These are phyloP conservation scores for Typhlomys cinereus DNA, from an alignment of 2,113 vertebrate genomes.

Conservation along the genomic window DNA sequence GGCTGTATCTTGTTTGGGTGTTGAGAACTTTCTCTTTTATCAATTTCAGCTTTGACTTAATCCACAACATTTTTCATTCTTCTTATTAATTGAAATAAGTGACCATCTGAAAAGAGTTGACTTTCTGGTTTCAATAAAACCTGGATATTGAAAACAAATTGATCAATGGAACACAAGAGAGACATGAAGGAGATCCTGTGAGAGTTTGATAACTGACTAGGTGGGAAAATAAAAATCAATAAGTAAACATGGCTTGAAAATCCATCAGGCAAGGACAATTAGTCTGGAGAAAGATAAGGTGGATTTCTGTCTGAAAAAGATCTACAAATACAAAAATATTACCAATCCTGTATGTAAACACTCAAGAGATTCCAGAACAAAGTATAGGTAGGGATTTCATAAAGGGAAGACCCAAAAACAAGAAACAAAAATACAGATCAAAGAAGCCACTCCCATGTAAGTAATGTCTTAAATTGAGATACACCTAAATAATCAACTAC, in stretches of 20 bases:
- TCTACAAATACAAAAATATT: not conserved
- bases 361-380: not conserved
- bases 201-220: not conserved
- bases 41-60: not conserved
- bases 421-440: not conserved
- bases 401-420: not conserved
- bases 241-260: not conserved
- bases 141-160: not conserved
- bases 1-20: too few species aligned
- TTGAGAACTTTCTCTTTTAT: too few species aligned
- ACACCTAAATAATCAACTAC: not conserved
- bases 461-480: not conserved
- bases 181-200: not conserved
- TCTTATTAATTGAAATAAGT: not conserved
- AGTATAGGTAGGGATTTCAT: not conserved
- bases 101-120: not conserved
- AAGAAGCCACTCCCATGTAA: not conserved
- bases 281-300: not conserved
- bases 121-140: not conserved
- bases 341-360: not conserved
- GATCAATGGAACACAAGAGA: not conserved
- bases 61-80: not conserved
- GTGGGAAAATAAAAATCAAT: not conserved
- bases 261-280: not conserved
- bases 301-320: not conserved